Percentiles rank a stretch among this genome's conserved stretches.
Evolutionary conservation across 2,888 invertebrate species (phyloP).

Genomic region (Aphodius granarius): DNA sequence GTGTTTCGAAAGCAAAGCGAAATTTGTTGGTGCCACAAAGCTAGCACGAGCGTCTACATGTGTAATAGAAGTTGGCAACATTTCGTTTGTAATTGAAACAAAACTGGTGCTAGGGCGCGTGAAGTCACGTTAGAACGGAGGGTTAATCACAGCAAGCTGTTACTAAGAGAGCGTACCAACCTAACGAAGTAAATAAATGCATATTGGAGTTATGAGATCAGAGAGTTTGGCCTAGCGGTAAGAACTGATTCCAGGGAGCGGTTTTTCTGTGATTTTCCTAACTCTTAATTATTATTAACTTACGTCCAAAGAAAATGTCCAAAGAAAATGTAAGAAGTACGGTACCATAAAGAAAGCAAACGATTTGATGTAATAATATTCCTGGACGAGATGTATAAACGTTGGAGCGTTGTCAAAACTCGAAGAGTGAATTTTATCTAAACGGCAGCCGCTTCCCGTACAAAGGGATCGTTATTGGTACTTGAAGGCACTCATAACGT

Average conservation of each 20-base stretch:
- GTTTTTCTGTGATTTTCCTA: no score
- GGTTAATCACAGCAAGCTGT: background rate
- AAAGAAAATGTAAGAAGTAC: no score
- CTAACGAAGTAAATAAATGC: background rate
- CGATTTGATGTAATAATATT: background rate
- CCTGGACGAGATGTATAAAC: background rate
- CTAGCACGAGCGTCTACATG: background rate
- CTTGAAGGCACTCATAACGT: slow-evolving; percentile 20
- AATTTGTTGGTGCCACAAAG: background rate
- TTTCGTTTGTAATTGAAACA: background rate
- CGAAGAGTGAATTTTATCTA: slow-evolving; percentile 5
- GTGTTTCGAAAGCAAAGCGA: background rate
- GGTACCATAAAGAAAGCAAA: background rate
- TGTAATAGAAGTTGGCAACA: background rate
- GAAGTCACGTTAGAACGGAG: background rate
- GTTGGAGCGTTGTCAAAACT: background rate
- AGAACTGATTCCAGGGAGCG: no score
- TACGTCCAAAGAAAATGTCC: no score
- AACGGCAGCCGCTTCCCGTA: background rate
- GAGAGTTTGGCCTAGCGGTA: no score
- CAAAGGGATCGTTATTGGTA: slow-evolving; percentile 17
- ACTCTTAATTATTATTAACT: no score
- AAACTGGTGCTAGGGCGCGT: background rate
- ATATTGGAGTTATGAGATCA: background rate
- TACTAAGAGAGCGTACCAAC: background rate